Base-by-base conservation (phyloP, 2,113 vertebrate species). In the Nibea albiflora region DNA sequence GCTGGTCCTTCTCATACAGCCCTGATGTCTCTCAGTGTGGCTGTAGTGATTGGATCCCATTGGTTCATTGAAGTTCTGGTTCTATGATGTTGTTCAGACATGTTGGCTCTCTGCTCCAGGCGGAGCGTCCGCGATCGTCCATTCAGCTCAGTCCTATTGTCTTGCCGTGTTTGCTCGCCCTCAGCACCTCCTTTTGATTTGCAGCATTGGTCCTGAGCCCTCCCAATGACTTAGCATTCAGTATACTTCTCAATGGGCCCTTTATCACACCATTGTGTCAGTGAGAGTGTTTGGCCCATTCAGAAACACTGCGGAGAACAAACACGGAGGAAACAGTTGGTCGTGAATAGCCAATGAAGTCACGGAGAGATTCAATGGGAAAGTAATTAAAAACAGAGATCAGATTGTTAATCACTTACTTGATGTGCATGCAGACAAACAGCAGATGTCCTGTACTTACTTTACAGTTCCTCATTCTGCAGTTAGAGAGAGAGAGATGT, bases 211-310 rank as follows among this genome's bases (percentile, higher is more conserved):
- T 78, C 75, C 70, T 24, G 42, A 62, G 26, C 67, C 80, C 81
- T 83, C 85, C 76, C 83, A 24, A n/a, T 71, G 76, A 87, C 70
- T 87, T 77, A 66, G 46, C 73, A 81, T 79, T 85, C 81, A 81
- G 52, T 35, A 10, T 22, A 0, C 62, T 53, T 42, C 72, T 85
- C 84, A 85, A 89, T 85, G 62, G 84, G 52, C 28, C 74, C 63
- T 86, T 89, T 75, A 83, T 90, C 71, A 26, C 71, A 57, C 77
- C 80, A 78, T 90, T 90, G 90, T 90, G 85, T 73, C 63, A 54
- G 73, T 58, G 73, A 82, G 81, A 78, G 78, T 65, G 87, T 79
- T 84, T 49, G 75, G 68, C 20, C 62, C 80, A 65, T 84, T 88
- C 79, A 80, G 19, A 81, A 26, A 54, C 42, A 5, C 65, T 2